Evolutionary conservation across 2,888 invertebrate species (phyloP).

Genomic region (Cryptosula pallasiana): DNA sequence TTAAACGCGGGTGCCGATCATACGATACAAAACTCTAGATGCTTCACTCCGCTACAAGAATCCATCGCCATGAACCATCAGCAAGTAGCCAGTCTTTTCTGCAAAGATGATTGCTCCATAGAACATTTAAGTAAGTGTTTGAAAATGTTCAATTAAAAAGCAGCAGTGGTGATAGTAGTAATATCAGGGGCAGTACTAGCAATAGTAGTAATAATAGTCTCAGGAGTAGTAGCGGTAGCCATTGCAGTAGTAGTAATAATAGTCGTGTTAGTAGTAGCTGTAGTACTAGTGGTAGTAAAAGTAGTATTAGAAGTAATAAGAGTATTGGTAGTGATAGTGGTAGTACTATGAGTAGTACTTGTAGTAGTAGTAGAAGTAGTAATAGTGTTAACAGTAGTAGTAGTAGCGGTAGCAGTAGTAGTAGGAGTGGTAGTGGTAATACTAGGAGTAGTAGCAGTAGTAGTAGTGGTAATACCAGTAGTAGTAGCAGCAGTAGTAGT

Average conservation of each 20-base stretch:
- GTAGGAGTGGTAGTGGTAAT: no score
- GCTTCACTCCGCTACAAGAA: conserved; percentile 8
- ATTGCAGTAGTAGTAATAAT: not conserved
- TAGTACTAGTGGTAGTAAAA: not conserved
- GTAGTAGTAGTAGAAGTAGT: not conserved
- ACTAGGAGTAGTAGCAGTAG: no score
- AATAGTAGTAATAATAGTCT: not conserved
- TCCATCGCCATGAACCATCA: conserved; percentile 6
- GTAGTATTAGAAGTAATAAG: not conserved
- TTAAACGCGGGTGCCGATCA: conserved; percentile 4
- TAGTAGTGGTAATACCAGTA: no score
- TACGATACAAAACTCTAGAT: conserved; percentile 2
- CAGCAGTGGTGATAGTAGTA: no score
- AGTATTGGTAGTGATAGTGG: not conserved
- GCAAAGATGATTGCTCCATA: not conserved
- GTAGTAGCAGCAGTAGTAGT: no score
- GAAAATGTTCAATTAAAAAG: no score
- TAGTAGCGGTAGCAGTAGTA: no score
- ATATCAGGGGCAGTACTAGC: not conserved
- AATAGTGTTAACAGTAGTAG: no score
- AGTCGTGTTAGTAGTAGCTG: not conserved
- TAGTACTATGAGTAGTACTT: not conserved
- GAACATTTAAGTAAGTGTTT: not conserved
- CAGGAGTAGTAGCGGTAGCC: not conserved
- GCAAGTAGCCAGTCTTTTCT: not conserved